Evolutionary conservation across 2,888 invertebrate genomes (phyloP).

Genomic region (Syrphus vitripennis): DNA sequence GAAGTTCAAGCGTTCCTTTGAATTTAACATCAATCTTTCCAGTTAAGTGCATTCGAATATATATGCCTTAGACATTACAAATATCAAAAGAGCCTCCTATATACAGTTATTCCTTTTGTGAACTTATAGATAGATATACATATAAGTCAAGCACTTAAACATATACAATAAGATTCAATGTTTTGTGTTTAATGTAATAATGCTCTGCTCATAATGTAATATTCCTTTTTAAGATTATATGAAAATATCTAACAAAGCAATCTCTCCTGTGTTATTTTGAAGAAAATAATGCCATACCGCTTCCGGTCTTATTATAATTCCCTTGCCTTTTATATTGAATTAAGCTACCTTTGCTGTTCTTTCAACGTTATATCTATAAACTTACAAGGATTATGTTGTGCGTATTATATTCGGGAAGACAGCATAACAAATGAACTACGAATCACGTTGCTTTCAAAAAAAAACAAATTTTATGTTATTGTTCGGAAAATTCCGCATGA

Average conservation of each 20-base stretch:
- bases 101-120: not conserved
- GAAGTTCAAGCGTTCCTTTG: not conserved
- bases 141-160: not conserved
- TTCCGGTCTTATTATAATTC: conserved; percentile 25
- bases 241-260: not conserved
- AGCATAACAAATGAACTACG: conserved; percentile 59
- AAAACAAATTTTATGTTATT: conserved; percentile 50
- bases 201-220: not conserved
- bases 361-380: not conserved
- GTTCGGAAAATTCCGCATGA: conserved; percentile 51
- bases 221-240: conserved; percentile 22
- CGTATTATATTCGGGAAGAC: conserved; percentile 27
- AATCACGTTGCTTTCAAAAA: conserved; percentile 43
- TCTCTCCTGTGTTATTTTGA: not conserved
- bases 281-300: not conserved
- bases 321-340: conserved; percentile 47
- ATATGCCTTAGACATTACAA: not conserved
- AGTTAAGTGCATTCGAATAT: not conserved
- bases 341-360: conserved; percentile 6
- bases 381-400: not conserved
- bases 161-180: not conserved
- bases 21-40: not conserved
- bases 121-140: not conserved
- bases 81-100: too few species aligned
- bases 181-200: not conserved